These are phyloP conservation scores for Galeopsomyia nigrocyanea DNA, from an alignment of 2,888 invertebrate genomes.

Conservation along the genomic window DNA sequence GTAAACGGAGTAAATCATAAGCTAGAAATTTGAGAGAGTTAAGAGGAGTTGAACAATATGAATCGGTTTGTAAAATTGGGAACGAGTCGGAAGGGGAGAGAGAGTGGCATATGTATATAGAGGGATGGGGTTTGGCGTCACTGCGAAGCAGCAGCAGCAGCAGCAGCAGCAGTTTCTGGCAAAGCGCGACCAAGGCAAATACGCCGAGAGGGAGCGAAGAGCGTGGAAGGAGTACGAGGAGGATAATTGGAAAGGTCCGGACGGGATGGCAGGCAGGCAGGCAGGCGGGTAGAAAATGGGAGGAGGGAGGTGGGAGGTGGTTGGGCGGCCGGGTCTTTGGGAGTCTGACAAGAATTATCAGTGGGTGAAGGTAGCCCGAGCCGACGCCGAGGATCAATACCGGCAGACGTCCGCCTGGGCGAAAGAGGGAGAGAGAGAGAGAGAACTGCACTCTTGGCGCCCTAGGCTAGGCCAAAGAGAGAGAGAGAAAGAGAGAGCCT, in stretches of 20 bases:
- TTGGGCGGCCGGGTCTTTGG: constrained; percentile 61
- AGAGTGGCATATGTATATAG: too few species aligned
- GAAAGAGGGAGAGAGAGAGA: constrained; percentile 49
- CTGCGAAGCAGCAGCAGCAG: too few species aligned
- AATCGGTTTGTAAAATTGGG: too few species aligned
- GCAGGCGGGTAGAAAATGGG: background rate
- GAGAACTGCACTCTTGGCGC: constrained; percentile 63
- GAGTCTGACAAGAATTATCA: constrained; percentile 70
- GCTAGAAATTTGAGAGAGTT: too few species aligned
- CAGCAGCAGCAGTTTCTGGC: too few species aligned
- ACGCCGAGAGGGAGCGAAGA: too few species aligned
- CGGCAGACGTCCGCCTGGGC: constrained; percentile 68
- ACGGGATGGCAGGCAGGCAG: constrained; percentile 15
- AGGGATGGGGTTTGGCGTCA: too few species aligned
- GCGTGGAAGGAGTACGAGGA: constrained; percentile 28
- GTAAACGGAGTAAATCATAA: too few species aligned
- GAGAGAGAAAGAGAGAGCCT: background rate
- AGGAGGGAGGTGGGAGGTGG: background rate
- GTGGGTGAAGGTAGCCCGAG: constrained; percentile 67
- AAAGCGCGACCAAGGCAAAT: too few species aligned
- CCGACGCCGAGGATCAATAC: constrained; percentile 64
- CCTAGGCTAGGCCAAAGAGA: constrained; percentile 64
- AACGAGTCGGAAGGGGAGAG: too few species aligned
- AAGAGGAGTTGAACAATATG: too few species aligned
- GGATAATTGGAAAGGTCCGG: constrained; percentile 49